Evolutionary conservation across 2,888 invertebrate genomes (phyloP).

Genomic region (Abrostola triplasia): DNA sequence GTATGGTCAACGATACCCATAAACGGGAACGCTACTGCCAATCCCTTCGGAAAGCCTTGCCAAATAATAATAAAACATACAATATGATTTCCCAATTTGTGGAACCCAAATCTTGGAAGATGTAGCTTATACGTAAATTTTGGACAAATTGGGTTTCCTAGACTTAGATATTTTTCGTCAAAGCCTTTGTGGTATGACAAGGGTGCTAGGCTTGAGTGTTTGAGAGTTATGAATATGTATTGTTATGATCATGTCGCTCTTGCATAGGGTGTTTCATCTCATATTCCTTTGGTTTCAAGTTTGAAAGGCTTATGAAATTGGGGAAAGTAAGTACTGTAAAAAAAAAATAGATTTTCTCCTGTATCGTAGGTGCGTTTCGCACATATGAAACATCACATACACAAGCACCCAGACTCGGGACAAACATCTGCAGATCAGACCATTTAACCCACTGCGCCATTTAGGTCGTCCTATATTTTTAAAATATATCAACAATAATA

Average conservation of each 20-base stretch:
- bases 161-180: slow-evolving; percentile 36
- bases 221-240: slow-evolving; percentile 49
- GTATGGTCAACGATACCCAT: too few species aligned
- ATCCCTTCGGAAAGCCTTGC: too few species aligned
- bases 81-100: not conserved
- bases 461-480: too few species aligned
- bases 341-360: too few species aligned
- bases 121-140: slow-evolving; percentile 3
- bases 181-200: slow-evolving; percentile 49
- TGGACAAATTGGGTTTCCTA: slow-evolving; percentile 22
- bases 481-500: not conserved
- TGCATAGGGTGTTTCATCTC: slow-evolving; percentile 28
- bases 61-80: not conserved
- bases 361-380: too few species aligned
- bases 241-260: slow-evolving; percentile 36
- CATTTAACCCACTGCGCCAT: too few species aligned
- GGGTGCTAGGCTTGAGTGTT: slow-evolving; percentile 45
- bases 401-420: too few species aligned
- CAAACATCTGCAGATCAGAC: too few species aligned
- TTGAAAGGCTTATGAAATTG: slow-evolving; percentile 20
- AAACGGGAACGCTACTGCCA: too few species aligned
- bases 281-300: slow-evolving; percentile 25
- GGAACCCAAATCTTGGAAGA: not conserved
- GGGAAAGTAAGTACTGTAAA: too few species aligned
- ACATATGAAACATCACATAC: too few species aligned